Evolutionary conservation across 2,888 invertebrate genomes (phyloP), one percentile per base, ranked within the genome.

Genomic region (Cheilosia vernalis): DNA sequence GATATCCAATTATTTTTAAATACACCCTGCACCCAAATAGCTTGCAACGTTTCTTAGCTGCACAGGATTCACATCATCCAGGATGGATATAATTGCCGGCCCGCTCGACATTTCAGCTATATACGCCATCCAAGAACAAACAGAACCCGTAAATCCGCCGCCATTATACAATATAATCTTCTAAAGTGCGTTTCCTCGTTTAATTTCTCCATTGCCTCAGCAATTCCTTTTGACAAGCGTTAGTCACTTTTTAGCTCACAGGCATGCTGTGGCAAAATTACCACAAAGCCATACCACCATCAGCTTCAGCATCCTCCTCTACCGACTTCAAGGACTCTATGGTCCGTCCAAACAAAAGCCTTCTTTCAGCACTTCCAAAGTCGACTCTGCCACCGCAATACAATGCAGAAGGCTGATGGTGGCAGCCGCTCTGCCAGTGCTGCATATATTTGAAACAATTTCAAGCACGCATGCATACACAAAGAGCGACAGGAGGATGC

Each of bases 401-500:
- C 64, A 74, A 64, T 64, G 37, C 17, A 27, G 4, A n/a, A 58
- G 24, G 21, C 51, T 51, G 51, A 17, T 30, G 55, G 55, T 30
- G 55, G 15, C 13, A 13, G 4, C 1, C 4, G n/a, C 21, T 15
- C 10, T 51, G 21, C 19, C 19, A 51, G 13, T 19, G n/a, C 10
- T 17, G 19, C 13, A 24, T 72, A 49, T 17, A 72, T 47, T 64
- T 51, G 70, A 77, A 72, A 47, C 70, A 70, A 82, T 77, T 78
- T 78, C 66, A 64, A 27, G 72, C 76, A 76, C 27, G 40, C 40
- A 77, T 61, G 60, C 77, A 77, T 2, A 27, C 47, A 64, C 70
- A 30, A 27, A 51, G 33, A 55, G 13, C 19, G 24, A 17, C 27
- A 10, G 27, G 30, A 37, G 24, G 42, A 30, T 40, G 64, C 56